Conservation (phyloP, 2,888 invertebrate species). For the Chorisops tibialis region DNA sequence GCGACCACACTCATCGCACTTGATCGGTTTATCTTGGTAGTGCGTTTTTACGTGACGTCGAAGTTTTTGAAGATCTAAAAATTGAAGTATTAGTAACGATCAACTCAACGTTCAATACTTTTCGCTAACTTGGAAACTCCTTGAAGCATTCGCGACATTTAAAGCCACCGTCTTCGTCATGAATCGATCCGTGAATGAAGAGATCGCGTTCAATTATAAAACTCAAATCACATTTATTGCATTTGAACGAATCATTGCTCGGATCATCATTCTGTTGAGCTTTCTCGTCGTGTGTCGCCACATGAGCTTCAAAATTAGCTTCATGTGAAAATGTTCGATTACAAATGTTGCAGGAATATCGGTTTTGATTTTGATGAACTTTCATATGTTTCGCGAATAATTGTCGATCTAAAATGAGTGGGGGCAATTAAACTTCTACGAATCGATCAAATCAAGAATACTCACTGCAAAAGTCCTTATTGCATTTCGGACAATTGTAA, state of each 20-base stretch:
- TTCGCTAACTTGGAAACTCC: conserved; percentile 53
- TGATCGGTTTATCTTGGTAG: conserved; percentile 55
- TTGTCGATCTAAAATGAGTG: neutral
- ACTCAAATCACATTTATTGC: conserved; percentile 52
- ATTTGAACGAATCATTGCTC: conserved; percentile 39
- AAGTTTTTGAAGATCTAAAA: conserved; percentile 46
- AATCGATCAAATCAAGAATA: neutral
- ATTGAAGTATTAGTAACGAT: no score
- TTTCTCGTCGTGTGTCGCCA: conserved; percentile 7
- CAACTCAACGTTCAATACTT: neutral
- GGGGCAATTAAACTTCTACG: neutral
- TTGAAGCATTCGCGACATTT: conserved; percentile 55
- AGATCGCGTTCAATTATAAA: conserved; percentile 55
- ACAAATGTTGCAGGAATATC: conserved; percentile 18
- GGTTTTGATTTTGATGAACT: neutral
- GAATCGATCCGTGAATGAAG: conserved; percentile 54
- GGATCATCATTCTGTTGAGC: neutral
- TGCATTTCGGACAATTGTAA: neutral
- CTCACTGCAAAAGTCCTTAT: neutral
- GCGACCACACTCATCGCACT: conserved; percentile 55
- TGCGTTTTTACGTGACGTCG: conserved; percentile 57
- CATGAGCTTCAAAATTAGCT: conserved; percentile 25
- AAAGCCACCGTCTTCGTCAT: conserved; percentile 48
- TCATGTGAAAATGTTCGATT: conserved; percentile 18
- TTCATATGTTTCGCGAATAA: neutral